Base-by-base conservation (phyloP, 2,797 vertebrate genomes). In the Lepilemur septentrionalis region DNA sequence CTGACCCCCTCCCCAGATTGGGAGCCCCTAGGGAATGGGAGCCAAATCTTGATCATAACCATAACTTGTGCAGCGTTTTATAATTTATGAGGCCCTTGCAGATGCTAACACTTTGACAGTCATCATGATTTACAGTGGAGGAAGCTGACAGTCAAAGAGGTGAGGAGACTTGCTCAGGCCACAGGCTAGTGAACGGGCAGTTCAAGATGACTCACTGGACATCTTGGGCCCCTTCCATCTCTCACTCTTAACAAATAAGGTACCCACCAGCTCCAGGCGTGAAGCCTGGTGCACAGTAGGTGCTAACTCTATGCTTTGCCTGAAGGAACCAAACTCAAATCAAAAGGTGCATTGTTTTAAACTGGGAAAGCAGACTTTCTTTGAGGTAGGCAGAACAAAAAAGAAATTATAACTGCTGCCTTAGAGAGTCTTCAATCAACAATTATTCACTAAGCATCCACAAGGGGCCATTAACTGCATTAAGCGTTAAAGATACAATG, bases 231-330 rank as follows among this genome's bases (percentile, higher is more conserved):
- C 25, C 35, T 79, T 52, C 43, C 65, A 55, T 2, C 41, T 30
- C 11, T 2, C 43, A 20, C 15, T 43, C 46, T 81, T 46, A 46
- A 57, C 38, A 8, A 48, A n/a, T 1, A 0, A 4, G 6, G 3
- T 4, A 28, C 8, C 48, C 18, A 25, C 59, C 4, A 0, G 46
- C 18, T 50, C 23, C 30, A 50, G 25, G 57, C 57, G 6, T 10
- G 35, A 69, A 61, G 59, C 41, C 13, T 5, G 0, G 18, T 23
- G 1, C n/a, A 1, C 7, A 4, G 18, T 0, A 48, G 22, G 4
- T 1, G 7, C 38, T 76, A 23, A 30, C 23, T 14, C 50, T 32
- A 22, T 28, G 32, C 10, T 52, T 13, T 46, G 2, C 76, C 57
- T 38, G 25, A 67, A 3, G 32, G 30, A 89, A n/a, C 28, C 81